These are phyloP conservation scores for Anoplophora glabripennis DNA, from an alignment of 1,140 invertebrate genomes.

Conservation along the genomic window DNA sequence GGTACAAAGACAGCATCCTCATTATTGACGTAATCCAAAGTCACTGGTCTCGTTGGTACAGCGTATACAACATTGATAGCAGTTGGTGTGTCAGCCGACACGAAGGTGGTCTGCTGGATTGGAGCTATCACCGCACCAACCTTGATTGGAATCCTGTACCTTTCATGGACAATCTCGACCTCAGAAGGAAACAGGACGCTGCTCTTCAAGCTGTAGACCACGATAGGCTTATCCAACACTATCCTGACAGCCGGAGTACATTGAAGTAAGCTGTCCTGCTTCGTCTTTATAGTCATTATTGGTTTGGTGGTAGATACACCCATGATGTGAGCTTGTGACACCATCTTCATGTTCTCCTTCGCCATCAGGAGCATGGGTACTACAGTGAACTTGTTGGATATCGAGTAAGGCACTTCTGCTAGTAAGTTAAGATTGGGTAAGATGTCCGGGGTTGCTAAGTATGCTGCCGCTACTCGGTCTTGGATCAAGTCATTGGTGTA, in stretches of 20 bases:
- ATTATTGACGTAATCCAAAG: conserved; percentile 36
- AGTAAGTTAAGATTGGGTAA: conserved; percentile 37
- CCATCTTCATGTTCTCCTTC: conserved; percentile 34
- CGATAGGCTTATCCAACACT: conserved; percentile 37
- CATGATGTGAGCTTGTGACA: conserved; percentile 34
- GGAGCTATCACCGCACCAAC: conserved; percentile 44
- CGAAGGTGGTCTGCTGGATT: conserved; percentile 29
- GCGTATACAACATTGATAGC: conserved; percentile 40
- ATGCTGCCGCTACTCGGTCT: conserved; percentile 17
- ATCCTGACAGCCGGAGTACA: conserved; percentile 43
- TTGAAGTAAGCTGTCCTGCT: conserved; percentile 29
- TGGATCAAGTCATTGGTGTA: conserved; percentile 15
- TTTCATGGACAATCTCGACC: conserved; percentile 37
- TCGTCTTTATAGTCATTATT: conserved; percentile 33
- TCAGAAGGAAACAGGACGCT: conserved; percentile 41
- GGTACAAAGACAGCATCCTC: conserved; percentile 32
- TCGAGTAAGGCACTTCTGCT: conserved; percentile 36
- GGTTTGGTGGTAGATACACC: conserved; percentile 32
- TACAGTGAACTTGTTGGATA: conserved; percentile 37
- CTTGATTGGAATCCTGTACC: conserved; percentile 34
- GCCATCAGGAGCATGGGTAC: conserved; percentile 38
- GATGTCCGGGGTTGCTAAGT: conserved; percentile 16
- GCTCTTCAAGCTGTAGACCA: conserved; percentile 33
- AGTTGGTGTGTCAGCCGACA: conserved; percentile 36
- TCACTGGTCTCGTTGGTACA: conserved; percentile 40